Evolutionary conservation across 2,113 vertebrate genomes (phyloP).

Genomic region (Leptobrachium ailaonicum): DNA sequence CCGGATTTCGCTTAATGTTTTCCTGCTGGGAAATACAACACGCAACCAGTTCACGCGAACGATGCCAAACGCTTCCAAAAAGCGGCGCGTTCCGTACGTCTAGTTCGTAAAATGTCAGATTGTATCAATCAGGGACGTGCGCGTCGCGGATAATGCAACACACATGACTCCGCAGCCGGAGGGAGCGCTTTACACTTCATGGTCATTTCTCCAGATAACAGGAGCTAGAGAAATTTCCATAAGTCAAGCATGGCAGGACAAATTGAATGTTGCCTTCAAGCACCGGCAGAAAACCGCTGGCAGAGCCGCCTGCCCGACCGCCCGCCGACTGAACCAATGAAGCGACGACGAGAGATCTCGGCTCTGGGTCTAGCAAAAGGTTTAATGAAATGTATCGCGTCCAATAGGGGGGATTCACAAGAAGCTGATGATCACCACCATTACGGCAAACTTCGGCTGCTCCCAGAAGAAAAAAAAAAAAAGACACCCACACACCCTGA

Average conservation of each 20-base stretch:
- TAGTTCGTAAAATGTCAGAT: not conserved
- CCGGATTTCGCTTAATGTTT: slow-evolving; percentile 16
- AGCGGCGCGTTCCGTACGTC: not conserved
- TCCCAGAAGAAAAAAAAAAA: too few relatives aligned
- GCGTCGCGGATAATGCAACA: slow-evolving; percentile 1
- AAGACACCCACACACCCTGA: too few relatives aligned
- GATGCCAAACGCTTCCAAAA: not conserved
- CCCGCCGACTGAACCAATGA: too few relatives aligned
- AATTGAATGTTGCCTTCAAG: slow-evolving; percentile 1
- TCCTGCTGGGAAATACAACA: slow-evolving; percentile 41
- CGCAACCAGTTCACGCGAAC: not conserved
- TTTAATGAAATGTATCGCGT: too few relatives aligned
- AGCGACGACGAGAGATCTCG: too few relatives aligned
- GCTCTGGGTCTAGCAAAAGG: too few relatives aligned
- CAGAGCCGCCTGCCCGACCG: too few relatives aligned
- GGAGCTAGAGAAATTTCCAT: slow-evolving; percentile 1
- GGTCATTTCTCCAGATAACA: slow-evolving; percentile 27
- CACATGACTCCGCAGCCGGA: not conserved
- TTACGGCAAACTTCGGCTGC: too few relatives aligned
- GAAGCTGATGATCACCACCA: too few relatives aligned
- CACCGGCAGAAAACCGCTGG: not conserved
- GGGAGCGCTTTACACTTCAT: slow-evolving; percentile 30
- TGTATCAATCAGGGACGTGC: not conserved
- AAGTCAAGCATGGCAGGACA: not conserved
- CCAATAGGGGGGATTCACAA: too few relatives aligned